Evolutionary conservation across 2,113 vertebrate species (phyloP).

Genomic region (Cebidichthys violaceus): DNA sequence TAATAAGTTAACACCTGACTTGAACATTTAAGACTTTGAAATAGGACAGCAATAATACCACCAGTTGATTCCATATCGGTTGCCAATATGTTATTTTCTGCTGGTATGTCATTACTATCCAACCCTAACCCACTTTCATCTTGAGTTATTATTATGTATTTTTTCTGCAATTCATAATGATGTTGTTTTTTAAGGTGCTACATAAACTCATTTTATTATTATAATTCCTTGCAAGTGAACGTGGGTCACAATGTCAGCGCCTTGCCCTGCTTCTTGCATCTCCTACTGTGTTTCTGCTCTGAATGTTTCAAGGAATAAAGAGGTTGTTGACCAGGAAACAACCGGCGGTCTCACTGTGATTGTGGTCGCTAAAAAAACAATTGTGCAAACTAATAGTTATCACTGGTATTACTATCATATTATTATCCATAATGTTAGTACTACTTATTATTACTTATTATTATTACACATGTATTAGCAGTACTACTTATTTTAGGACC

Average conservation of each 20-base stretch:
- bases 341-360: not conserved
- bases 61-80: not conserved
- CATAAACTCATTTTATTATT: not conserved
- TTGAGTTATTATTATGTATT: too few relatives aligned
- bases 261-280: not conserved
- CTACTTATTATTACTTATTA: too few relatives aligned
- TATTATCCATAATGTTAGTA: not conserved
- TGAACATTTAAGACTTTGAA: not conserved
- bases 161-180: too few relatives aligned
- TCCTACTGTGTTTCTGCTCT: slow-evolving; percentile 24
- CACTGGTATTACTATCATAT: not conserved
- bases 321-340: slow-evolving; percentile 59
- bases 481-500: not conserved
- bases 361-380: not conserved
- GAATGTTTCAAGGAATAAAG: slow-evolving; percentile 35
- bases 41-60: not conserved
- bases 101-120: too few relatives aligned
- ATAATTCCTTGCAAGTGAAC: not conserved
- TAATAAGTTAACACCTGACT: not conserved
- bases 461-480: not conserved
- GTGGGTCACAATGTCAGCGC: not conserved
- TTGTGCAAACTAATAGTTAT: not conserved
- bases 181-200: not conserved
- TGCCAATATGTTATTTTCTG: too few relatives aligned
- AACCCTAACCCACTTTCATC: too few relatives aligned